Base-by-base conservation (phyloP, 2,797 vertebrate species). In the Mormyrops attenuatus region DNA sequence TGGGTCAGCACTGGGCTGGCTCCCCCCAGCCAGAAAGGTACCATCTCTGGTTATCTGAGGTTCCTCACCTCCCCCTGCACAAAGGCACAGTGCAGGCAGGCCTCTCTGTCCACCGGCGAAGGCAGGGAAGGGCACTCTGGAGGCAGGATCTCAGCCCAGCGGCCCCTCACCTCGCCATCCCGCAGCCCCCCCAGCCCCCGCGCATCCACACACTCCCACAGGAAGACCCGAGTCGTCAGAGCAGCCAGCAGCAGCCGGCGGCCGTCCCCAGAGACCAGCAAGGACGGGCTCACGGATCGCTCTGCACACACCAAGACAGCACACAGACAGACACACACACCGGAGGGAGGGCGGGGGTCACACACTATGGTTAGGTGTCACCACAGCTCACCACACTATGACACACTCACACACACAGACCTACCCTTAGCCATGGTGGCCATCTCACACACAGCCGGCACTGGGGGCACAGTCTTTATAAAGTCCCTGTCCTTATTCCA, bases 401-500 rank as follows among this genome's bases (percentile, higher is more conserved):
- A 82, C 9, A 87, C 26, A 88, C 69, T 11, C 5, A n/a, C 20
- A 41, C 89, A 90, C 26, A 60, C 86, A 90, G 88, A 41, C 88
- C 7, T 90, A 98, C 97, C 97, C 95, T 96, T 94, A 89, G 91
- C 90, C 77, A 92, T 91, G 89, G 93, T 92, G 86, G 96, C 93
- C 52, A 96, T 88, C 41, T 96, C 94, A 89, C 93, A 93, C 88
- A 97, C 94, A 85, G 97, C 96, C 91, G 96, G 93, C 0, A 95
- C 91, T 5, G 96, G 92, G 55, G 96, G 91, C 20, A 96, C 92
- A 17, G 91, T 97, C 94, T 97, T 98, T 89, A 99, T 91, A 89
- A 91, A 94, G 91, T 99, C 97, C 84, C 94, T 95, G 92, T 99
- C 98, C 92, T 96, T 98, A 95, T 97, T 97, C 98, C 99, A 99